Conservation (phyloP, 2,888 invertebrate species). For the Drosophila gaucha region DNA sequence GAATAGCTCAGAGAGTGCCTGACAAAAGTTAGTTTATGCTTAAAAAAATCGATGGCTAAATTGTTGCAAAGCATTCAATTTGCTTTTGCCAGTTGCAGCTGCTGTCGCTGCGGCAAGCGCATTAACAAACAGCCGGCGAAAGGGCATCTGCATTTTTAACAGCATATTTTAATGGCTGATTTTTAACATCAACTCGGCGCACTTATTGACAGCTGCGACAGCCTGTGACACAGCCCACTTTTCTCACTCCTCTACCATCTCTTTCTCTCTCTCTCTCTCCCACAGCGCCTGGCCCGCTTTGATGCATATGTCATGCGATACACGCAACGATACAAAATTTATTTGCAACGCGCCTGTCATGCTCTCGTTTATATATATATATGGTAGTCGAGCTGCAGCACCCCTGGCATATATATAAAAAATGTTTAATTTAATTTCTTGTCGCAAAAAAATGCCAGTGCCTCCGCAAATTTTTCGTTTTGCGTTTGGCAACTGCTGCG, state of each 20-base stretch:
- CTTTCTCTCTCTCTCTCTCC: background rate
- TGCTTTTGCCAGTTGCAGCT: constrained; percentile 61
- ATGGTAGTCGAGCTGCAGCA: constrained; percentile 18
- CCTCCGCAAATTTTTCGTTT: constrained; percentile 13
- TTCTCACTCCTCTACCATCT: background rate
- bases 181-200: constrained; percentile 75
- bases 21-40: constrained; percentile 19
- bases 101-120: constrained; percentile 46
- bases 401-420: constrained; percentile 63
- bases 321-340: constrained; percentile 74
- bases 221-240: constrained; percentile 40
- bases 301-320: constrained; percentile 80
- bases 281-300: constrained; percentile 34
- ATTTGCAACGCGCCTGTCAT: constrained; percentile 64
- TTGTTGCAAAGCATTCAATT: constrained; percentile 63
- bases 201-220: constrained; percentile 80
- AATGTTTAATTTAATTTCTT: constrained; percentile 75
- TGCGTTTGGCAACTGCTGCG: constrained; percentile 70
- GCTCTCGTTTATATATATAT: constrained; percentile 24
- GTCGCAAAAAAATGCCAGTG: constrained; percentile 45
- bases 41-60: constrained; percentile 45
- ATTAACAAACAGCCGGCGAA: constrained; percentile 64
- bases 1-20: background rate
- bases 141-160: constrained; percentile 75
- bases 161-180: constrained; percentile 79